These are phyloP conservation scores for Scomber japonicus DNA, from an alignment of 2,113 vertebrate genomes.

Conservation along the genomic window DNA sequence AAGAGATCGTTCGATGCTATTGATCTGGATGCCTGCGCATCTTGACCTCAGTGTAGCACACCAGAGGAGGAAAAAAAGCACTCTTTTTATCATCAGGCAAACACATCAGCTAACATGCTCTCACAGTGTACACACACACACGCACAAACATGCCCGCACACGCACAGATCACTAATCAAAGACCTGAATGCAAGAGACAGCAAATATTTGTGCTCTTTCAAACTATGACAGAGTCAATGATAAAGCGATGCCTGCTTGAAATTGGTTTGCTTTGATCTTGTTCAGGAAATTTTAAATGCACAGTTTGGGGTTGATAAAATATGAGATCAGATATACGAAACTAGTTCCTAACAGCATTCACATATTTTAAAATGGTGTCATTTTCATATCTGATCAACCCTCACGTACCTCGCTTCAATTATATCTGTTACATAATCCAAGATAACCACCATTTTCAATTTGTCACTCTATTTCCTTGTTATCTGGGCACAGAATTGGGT, in stretches of 20 bases:
- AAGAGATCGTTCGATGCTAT: conserved; percentile 80
- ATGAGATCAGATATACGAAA: conserved; percentile 26
- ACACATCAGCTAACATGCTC: conserved; percentile 55
- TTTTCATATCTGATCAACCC: conserved; percentile 22
- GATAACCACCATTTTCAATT: conserved; percentile 26
- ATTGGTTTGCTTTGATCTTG: conserved; percentile 51
- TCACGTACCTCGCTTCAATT: conserved; percentile 24
- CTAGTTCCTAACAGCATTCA: conserved; percentile 6
- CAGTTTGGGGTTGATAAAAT: conserved; percentile 30
- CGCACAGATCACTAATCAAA: conserved; percentile 71
- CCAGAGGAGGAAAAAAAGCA: conserved; percentile 57
- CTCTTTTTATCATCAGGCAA: conserved; percentile 75
- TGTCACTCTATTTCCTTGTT: conserved; percentile 9
- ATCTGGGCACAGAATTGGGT: not conserved
- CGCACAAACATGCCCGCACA: conserved; percentile 15
- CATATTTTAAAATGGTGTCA: conserved; percentile 29
- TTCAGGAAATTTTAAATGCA: conserved; percentile 53
- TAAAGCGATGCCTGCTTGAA: conserved; percentile 43
- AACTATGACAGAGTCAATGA: conserved; percentile 53
- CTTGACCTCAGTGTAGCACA: conserved; percentile 71
- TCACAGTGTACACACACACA: conserved; percentile 23
- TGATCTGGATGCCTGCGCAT: conserved; percentile 76
- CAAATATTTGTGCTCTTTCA: conserved; percentile 73
- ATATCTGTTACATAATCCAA: conserved; percentile 11
- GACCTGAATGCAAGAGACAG: conserved; percentile 66